Conservation (phyloP, 2,888 invertebrate species). For the Cheilosia vernalis region DNA sequence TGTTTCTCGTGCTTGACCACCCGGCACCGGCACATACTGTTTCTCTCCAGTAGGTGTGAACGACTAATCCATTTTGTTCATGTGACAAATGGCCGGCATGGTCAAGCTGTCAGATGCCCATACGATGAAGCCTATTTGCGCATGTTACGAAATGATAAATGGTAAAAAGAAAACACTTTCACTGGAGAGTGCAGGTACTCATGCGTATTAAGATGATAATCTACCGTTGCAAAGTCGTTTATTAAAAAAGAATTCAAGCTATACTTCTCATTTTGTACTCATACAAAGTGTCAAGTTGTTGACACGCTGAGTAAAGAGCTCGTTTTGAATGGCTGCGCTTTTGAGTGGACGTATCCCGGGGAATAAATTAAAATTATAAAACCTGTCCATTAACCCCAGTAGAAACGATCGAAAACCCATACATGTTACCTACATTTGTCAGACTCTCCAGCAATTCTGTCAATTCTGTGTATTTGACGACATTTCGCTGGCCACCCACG, state of each 20-base stretch:
- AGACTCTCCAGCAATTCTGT: not conserved
- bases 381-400: conserved; percentile 1
- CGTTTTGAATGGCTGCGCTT: conserved; percentile 39
- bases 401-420: not conserved
- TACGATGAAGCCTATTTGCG: not conserved
- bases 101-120: conserved; percentile 1
- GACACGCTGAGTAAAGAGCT: conserved; percentile 18
- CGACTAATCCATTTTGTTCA: conserved; percentile 22
- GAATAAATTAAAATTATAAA: conserved; percentile 10
- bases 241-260: conserved; percentile 11
- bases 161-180: conserved; percentile 34
- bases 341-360: conserved; percentile 14
- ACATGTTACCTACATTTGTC: not conserved
- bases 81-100: conserved; percentile 35
- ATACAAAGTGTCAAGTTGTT: conserved; percentile 26
- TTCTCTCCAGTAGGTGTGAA: conserved; percentile 29
- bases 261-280: conserved; percentile 14
- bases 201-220: conserved; percentile 32
- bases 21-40: conserved; percentile 23
- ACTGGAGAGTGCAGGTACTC: conserved; percentile 28
- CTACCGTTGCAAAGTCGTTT: conserved; percentile 29
- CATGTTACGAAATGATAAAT: conserved; percentile 23
- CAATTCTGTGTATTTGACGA: conserved; percentile 6
- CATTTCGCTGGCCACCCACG: conserved; percentile 9
- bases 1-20: conserved; percentile 59